Conservation (phyloP, 2,888 invertebrate species). For the Chloromyia formosa region DNA sequence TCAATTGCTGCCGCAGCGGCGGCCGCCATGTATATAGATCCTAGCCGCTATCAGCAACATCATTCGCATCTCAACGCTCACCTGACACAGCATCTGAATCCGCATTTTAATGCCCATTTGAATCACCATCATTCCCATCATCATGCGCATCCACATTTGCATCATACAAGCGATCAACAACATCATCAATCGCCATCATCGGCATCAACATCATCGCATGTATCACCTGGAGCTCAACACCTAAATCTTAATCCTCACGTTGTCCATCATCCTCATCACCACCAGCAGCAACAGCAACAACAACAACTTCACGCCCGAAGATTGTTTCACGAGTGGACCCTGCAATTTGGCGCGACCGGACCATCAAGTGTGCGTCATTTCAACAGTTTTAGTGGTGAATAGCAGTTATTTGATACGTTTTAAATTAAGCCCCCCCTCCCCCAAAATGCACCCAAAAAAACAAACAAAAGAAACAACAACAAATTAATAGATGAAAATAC, state of each 20-base stretch:
- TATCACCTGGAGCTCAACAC: constrained; percentile 57
- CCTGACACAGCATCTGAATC: constrained; percentile 39
- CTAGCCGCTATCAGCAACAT: constrained; percentile 63
- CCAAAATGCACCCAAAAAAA: constrained; percentile 11
- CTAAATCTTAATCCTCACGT: constrained; percentile 62
- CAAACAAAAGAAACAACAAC: constrained; percentile 3
- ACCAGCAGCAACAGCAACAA: constrained; percentile 64
- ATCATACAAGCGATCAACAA: constrained; percentile 60
- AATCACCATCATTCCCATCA: constrained; percentile 60
- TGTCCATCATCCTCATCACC: constrained; percentile 61
- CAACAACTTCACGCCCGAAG: constrained; percentile 64
- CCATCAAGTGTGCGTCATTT: constrained; percentile 60
- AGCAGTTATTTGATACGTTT: constrained; percentile 49
- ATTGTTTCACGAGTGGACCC: constrained; percentile 64
- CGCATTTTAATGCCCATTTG: constrained; percentile 35
- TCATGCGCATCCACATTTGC: constrained; percentile 54
- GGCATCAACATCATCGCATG: constrained; percentile 51
- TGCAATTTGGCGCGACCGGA: constrained; percentile 64
- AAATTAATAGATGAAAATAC: constrained; percentile 6
- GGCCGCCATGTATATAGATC: constrained; percentile 64
- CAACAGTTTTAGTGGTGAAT: constrained; percentile 64
- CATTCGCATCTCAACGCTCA: constrained; percentile 59
- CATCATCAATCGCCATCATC: constrained; percentile 47
- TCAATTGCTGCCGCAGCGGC: constrained; percentile 64
- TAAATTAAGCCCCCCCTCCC: constrained; percentile 1